Evolutionary conservation across 2,888 invertebrate genomes (phyloP).

Genomic region (Colostygia pectinataria): DNA sequence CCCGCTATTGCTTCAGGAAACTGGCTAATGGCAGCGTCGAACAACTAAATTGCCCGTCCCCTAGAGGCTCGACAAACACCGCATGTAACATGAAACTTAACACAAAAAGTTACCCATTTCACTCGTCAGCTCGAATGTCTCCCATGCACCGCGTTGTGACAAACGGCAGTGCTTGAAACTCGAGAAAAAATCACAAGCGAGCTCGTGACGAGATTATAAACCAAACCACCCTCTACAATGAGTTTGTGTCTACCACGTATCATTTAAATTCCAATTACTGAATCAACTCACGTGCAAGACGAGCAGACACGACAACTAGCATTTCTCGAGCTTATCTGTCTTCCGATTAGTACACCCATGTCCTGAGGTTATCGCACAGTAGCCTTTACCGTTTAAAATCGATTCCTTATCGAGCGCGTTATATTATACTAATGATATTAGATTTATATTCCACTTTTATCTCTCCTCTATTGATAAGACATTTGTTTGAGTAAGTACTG

Average conservation of each 20-base stretch:
- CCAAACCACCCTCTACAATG: slow-evolving; percentile 56
- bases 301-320: slow-evolving; percentile 47
- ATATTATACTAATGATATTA: slow-evolving; percentile 61
- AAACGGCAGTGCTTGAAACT: slow-evolving; percentile 52
- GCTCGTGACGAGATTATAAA: slow-evolving; percentile 73
- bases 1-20: slow-evolving; percentile 45
- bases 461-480: slow-evolving; percentile 53
- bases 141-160: slow-evolving; percentile 45
- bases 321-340: slow-evolving; percentile 64
- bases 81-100: slow-evolving; percentile 48
- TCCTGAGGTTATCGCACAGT: slow-evolving; percentile 71
- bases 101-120: slow-evolving; percentile 67
- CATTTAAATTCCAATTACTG: slow-evolving; percentile 60
- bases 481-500: slow-evolving; percentile 44
- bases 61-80: slow-evolving; percentile 39
- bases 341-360: slow-evolving; percentile 61
- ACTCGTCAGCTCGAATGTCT: slow-evolving; percentile 55
- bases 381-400: slow-evolving; percentile 62
- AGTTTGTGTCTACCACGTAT: slow-evolving; percentile 55
- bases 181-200: slow-evolving; percentile 50
- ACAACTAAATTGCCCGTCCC: slow-evolving; percentile 48
- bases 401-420: slow-evolving; percentile 64
- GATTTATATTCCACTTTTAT: slow-evolving; percentile 66
- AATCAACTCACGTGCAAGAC: slow-evolving; percentile 60
- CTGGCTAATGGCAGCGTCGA: slow-evolving; percentile 45